Percentiles rank a stretch among this genome's conserved stretches.
Evolutionary conservation across 35 echinoderm and acorn worm genomes (phyloP).

Genomic region (Heliocidaris tuberculata): DNA sequence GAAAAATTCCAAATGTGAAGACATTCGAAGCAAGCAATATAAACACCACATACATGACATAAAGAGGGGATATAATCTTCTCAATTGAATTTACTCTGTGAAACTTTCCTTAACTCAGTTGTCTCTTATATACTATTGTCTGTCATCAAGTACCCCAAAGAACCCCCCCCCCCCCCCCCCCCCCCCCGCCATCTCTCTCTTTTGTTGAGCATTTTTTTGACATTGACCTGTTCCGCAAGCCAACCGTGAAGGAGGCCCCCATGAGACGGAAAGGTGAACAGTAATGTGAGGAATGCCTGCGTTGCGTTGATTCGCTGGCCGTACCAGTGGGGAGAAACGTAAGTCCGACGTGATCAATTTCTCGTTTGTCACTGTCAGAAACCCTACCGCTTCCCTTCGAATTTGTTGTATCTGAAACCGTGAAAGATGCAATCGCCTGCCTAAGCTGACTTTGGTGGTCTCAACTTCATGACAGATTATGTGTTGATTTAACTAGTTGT

Average conservation of each 20-base stretch:
- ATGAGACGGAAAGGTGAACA: slow-evolving; percentile 12
- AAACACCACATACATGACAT: not conserved
- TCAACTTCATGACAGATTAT: not conserved
- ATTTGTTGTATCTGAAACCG: not conserved
- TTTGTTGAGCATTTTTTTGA: not conserved
- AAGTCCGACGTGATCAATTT: not conserved
- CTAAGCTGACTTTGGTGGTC: slow-evolving; percentile 13
- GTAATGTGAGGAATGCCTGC: not conserved
- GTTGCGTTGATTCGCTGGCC: not conserved
- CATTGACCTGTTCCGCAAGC: slow-evolving; percentile 21
- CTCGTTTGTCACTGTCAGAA: slow-evolving; percentile 36
- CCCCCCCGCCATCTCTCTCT: not conserved
- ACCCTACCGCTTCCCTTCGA: not conserved
- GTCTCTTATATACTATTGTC: not conserved
- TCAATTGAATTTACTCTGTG: not conserved
- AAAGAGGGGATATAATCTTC: not conserved
- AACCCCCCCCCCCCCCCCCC: too few species aligned
- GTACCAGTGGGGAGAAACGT: not conserved
- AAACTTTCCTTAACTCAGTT: not conserved
- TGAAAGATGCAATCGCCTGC: slow-evolving; percentile 23
- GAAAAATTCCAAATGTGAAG: too few species aligned
- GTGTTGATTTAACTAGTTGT: not conserved
- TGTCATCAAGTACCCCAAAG: not conserved
- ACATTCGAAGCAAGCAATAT: not conserved
- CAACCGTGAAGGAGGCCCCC: slow-evolving; percentile 33